These are phyloP conservation scores for Scomber japonicus DNA, from an alignment of 2,113 vertebrate species.

Conservation along the genomic window DNA sequence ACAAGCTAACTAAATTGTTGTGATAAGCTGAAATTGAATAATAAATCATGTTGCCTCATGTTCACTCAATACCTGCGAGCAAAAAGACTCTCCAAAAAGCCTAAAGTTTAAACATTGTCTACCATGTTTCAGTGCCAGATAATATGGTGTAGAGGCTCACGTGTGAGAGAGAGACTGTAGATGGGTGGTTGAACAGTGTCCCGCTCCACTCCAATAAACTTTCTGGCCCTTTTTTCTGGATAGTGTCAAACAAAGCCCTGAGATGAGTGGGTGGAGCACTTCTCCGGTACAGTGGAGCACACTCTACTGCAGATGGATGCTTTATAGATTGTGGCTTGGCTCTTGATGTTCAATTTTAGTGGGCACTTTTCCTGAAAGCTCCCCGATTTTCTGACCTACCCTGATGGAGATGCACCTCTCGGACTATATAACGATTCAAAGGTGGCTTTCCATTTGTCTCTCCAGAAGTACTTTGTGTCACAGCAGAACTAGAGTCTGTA, in stretches of 20 bases:
- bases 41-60: not conserved
- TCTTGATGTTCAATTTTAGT: slow-evolving; percentile 48
- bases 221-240: slow-evolving; percentile 19
- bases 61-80: not conserved
- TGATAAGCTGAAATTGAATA: not conserved
- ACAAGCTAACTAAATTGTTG: not conserved
- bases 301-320: slow-evolving; percentile 44
- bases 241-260: slow-evolving; percentile 25
- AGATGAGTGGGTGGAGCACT: slow-evolving; percentile 40
- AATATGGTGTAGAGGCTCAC: no score
- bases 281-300: slow-evolving; percentile 30
- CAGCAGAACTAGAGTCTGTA: not conserved
- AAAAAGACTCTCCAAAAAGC: not conserved
- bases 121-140: no score
- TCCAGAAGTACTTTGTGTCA: not conserved
- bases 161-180: not conserved
- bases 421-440: slow-evolving; percentile 1
- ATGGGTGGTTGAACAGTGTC: not conserved
- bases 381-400: slow-evolving; percentile 6
- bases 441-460: slow-evolving; percentile 1
- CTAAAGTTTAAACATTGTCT: not conserved
- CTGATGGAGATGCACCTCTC: slow-evolving; percentile 8
- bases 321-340: slow-evolving; percentile 45
- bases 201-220: slow-evolving; percentile 13
- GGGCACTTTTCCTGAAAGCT: slow-evolving; percentile 38